Percentiles rank a stretch among this genome's conserved stretches.
These are phyloP conservation scores for Ariolimax columbianus DNA, from an alignment of 2,888 invertebrate species.

Conservation along the genomic window DNA sequence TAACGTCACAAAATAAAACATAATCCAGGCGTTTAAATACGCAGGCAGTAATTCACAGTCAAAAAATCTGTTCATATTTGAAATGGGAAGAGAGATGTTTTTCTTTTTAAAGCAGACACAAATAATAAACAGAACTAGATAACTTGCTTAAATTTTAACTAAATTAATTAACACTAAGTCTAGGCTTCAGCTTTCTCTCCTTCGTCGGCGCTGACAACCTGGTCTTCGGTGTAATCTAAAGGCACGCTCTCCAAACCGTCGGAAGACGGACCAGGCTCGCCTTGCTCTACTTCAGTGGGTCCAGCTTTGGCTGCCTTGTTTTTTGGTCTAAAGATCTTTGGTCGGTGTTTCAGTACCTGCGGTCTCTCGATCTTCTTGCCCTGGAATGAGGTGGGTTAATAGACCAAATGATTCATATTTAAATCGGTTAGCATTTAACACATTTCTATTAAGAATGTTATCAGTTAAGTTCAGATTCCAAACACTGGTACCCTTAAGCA, in stretches of 20 bases:
- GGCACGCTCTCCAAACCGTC: slow-evolving; percentile 52
- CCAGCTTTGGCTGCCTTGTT: slow-evolving; percentile 48
- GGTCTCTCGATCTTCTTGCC: slow-evolving; percentile 55
- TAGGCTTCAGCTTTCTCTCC: slow-evolving; percentile 29
- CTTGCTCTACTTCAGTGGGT: slow-evolving; percentile 46
- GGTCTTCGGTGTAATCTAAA: slow-evolving; percentile 35
- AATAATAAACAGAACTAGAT: slow-evolving; percentile 6
- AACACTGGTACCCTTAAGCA: no score
- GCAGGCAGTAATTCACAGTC: not conserved
- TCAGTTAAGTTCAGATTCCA: no score
- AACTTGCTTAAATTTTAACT: slow-evolving; percentile 13
- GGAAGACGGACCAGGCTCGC: slow-evolving; percentile 47
- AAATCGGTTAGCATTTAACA: not conserved
- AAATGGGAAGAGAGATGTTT: not conserved
- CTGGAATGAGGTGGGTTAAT: slow-evolving; percentile 17
- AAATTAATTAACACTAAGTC: slow-evolving; percentile 12
- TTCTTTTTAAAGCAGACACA: not conserved
- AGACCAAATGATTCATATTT: no score
- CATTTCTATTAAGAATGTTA: not conserved
- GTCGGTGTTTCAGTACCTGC: slow-evolving; percentile 50
- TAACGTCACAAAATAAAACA: not conserved
- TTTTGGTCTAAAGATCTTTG: slow-evolving; percentile 56
- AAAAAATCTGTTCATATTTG: not conserved
- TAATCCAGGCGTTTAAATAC: not conserved
- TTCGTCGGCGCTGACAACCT: slow-evolving; percentile 9